Evolutionary conservation across 92 coral and sea anemone genomes (phyloP).

Genomic region (Ricordea florida): DNA sequence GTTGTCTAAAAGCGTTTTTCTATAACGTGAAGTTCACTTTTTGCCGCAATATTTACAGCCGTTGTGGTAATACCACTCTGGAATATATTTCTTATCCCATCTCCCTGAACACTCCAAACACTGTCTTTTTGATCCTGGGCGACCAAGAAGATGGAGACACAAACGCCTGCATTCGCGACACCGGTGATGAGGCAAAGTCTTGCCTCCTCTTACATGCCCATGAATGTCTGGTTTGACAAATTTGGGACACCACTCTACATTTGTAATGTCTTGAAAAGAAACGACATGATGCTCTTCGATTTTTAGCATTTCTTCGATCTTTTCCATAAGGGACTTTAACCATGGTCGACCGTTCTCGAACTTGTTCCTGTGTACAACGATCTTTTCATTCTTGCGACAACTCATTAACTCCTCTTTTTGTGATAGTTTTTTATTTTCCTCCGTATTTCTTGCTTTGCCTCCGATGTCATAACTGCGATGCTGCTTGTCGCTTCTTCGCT

Average conservation of each 20-base stretch:
- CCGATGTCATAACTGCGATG: not conserved
- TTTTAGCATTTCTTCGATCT: slow-evolving; percentile 29
- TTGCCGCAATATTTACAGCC: slow-evolving; percentile 39
- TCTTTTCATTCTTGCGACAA: not conserved
- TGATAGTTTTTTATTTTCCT: not conserved
- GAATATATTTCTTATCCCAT: slow-evolving; percentile 30
- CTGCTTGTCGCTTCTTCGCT: not conserved
- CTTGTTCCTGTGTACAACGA: not conserved
- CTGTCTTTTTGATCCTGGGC: slow-evolving; percentile 40
- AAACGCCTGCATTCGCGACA: slow-evolving; percentile 36
- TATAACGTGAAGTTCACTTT: not conserved
- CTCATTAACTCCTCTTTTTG: not conserved
- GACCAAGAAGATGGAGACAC: slow-evolving; percentile 51
- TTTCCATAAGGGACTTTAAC: slow-evolving; percentile 3
- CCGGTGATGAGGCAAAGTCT: slow-evolving; percentile 35
- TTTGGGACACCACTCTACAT: slow-evolving; percentile 51
- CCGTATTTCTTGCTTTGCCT: not conserved
- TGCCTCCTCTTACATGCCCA: slow-evolving; percentile 51
- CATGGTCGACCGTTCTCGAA: slow-evolving; percentile 1
- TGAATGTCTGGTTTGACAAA: slow-evolving; percentile 40
- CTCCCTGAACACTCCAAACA: slow-evolving; percentile 47
- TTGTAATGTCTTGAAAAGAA: slow-evolving; percentile 23
- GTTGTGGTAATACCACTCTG: slow-evolving; percentile 51
- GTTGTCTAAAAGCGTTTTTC: no score
- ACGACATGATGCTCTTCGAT: slow-evolving; percentile 30